These are phyloP conservation scores for Dinocampus coccinellae DNA, from an alignment of 2,888 invertebrate genomes.

Conservation along the genomic window DNA sequence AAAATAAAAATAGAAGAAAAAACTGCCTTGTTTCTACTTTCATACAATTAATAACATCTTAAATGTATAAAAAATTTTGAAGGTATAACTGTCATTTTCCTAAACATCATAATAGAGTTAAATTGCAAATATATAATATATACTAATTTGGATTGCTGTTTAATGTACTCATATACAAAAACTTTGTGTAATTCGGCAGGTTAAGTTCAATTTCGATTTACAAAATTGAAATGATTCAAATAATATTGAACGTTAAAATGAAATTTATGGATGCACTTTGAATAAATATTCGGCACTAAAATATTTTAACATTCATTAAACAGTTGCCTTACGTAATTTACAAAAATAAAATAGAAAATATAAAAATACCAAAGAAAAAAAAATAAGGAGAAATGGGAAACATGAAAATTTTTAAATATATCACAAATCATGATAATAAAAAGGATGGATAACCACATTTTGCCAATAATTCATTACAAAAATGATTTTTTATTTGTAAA, in stretches of 20 bases:
- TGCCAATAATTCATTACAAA: background rate
- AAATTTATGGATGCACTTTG: background rate
- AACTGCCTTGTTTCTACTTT: slow-evolving; percentile 12
- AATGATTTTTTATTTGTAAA: background rate
- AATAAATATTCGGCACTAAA: background rate
- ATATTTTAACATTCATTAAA: background rate
- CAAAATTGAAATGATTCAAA: too few relatives aligned
- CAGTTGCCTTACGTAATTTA: slow-evolving; percentile 14
- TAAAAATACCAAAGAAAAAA: slow-evolving; percentile 23
- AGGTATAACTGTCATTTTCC: background rate
- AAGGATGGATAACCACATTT: background rate
- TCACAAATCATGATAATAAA: slow-evolving; percentile 10
- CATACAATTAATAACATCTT: slow-evolving; percentile 4
- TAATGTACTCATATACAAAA: too few relatives aligned
- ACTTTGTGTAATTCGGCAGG: too few relatives aligned
- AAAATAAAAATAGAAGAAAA: background rate
- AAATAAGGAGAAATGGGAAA: background rate
- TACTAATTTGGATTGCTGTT: too few relatives aligned
- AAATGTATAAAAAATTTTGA: background rate
- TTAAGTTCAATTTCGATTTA: too few relatives aligned
- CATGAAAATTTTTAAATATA: background rate
- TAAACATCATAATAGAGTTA: background rate
- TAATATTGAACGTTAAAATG: background rate
- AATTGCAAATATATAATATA: background rate
- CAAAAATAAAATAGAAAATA: background rate